phyloP scores from a whole-genome alignment of 1,140 invertebrate species.

The Diprion similis region DNA sequence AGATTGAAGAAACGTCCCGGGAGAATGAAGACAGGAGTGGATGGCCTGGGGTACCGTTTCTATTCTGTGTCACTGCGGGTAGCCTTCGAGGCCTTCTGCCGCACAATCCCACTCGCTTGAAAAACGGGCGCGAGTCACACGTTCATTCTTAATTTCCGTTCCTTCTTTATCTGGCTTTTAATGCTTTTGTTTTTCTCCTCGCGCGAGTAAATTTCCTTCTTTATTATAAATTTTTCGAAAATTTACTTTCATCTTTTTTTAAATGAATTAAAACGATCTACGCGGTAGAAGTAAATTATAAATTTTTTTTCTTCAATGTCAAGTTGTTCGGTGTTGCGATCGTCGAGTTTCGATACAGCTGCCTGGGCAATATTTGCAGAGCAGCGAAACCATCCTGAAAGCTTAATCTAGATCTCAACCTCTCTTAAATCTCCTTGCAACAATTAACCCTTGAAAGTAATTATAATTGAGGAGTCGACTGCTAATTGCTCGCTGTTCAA shows the following conservation, averaged over 20 bases:
- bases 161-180: background rate
- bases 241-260: too few species aligned
- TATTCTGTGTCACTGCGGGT: slow-evolving; percentile 5
- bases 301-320: too few species aligned
- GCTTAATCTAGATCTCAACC: slow-evolving; percentile 31
- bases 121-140: too few species aligned
- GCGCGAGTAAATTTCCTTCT: background rate
- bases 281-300: too few species aligned
- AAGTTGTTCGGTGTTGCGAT: too few species aligned
- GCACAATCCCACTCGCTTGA: too few species aligned
- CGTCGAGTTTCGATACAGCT: too few species aligned
- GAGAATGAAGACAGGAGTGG: background rate
- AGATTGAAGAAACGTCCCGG: background rate
- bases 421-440: slow-evolving; percentile 34
- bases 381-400: too few species aligned
- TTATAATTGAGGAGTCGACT: slow-evolving; percentile 39
- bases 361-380: too few species aligned
- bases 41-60: background rate
- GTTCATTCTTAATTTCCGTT: background rate
- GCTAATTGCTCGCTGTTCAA: slow-evolving; percentile 33
- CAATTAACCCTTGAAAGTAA: slow-evolving; percentile 36
- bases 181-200: background rate
- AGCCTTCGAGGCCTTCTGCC: background rate
- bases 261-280: too few species aligned
- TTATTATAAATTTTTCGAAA: too few species aligned